Percentiles rank a stretch among this genome's conserved stretches.
Evolutionary conservation across 1,140 invertebrate species (phyloP).

Genomic region (Whitmania pigra): DNA sequence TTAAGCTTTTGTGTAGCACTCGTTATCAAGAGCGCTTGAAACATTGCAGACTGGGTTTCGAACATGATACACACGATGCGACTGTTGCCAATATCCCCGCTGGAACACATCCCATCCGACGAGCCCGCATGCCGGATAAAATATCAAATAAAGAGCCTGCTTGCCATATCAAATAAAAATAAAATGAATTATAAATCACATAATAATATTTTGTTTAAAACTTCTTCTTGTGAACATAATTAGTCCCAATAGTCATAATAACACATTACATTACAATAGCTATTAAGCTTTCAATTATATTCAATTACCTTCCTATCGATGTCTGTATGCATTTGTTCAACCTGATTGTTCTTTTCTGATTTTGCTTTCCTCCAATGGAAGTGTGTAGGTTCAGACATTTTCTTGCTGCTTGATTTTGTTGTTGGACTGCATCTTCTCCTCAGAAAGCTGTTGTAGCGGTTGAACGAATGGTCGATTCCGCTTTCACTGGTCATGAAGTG

Average conservation of each 20-base stretch:
- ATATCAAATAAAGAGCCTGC: background rate
- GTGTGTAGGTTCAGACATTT: slow-evolving; percentile 21
- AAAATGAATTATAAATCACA: background rate
- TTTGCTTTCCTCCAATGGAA: slow-evolving; percentile 20
- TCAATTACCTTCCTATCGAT: slow-evolving; percentile 10
- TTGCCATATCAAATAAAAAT: too few species aligned
- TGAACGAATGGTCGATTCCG: background rate
- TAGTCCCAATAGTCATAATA: slow-evolving; percentile 18
- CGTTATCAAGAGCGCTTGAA: too few species aligned
- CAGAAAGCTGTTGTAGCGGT: background rate
- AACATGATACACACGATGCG: too few species aligned
- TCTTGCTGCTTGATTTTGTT: background rate
- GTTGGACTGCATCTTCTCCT: slow-evolving; percentile 2
- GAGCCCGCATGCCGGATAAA: too few species aligned
- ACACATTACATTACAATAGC: too few species aligned
- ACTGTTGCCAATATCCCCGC: too few species aligned
- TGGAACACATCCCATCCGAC: too few species aligned
- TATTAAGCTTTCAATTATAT: slow-evolving; percentile 25
- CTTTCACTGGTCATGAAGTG: background rate
- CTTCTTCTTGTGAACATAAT: slow-evolving; percentile 56
- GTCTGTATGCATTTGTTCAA: background rate
- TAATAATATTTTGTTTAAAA: slow-evolving; percentile 46
- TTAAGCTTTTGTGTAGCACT: too few species aligned
- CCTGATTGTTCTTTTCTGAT: background rate
- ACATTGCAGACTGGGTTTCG: too few species aligned